These are phyloP conservation scores for Calliopum simillimum DNA, from an alignment of 2,888 invertebrate genomes.

Conservation along the genomic window DNA sequence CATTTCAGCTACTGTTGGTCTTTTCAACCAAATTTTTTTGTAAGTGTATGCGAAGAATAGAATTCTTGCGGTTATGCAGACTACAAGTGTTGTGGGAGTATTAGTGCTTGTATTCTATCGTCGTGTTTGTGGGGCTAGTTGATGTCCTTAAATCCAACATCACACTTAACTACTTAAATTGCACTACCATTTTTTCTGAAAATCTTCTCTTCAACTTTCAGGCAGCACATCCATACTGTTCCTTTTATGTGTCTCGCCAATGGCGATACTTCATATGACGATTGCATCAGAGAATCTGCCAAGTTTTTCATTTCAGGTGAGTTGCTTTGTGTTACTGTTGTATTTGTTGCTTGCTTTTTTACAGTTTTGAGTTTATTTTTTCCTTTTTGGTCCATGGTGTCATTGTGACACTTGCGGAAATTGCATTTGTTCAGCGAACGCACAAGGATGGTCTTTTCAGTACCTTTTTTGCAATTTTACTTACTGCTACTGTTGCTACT, in stretches of 20 bases:
- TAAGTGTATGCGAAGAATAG: too few species aligned
- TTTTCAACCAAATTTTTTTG: too few species aligned
- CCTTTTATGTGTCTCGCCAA: slow-evolving; percentile 77
- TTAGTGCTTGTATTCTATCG: neutral
- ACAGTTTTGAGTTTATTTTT: neutral
- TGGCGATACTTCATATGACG: slow-evolving; percentile 78
- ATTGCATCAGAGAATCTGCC: slow-evolving; percentile 74
- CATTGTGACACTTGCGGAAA: too few species aligned
- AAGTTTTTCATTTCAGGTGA: slow-evolving; percentile 75
- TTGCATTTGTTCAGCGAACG: too few species aligned
- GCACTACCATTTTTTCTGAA: neutral
- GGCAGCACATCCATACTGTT: slow-evolving; percentile 76
- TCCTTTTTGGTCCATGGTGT: too few species aligned
- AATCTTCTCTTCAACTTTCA: slow-evolving; percentile 39
- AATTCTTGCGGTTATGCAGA: too few species aligned
- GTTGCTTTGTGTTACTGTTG: slow-evolving; percentile 34
- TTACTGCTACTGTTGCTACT: neutral
- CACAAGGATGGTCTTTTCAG: too few species aligned
- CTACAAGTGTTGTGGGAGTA: neutral
- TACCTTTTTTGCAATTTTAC: neutral
- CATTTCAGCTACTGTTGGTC: too few species aligned
- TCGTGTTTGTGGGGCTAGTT: neutral
- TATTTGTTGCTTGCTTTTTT: neutral
- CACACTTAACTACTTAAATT: too few species aligned
- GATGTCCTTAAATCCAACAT: neutral